Conservation (phyloP, 2,797 vertebrate species). For the Aphelocoma californica region DNA sequence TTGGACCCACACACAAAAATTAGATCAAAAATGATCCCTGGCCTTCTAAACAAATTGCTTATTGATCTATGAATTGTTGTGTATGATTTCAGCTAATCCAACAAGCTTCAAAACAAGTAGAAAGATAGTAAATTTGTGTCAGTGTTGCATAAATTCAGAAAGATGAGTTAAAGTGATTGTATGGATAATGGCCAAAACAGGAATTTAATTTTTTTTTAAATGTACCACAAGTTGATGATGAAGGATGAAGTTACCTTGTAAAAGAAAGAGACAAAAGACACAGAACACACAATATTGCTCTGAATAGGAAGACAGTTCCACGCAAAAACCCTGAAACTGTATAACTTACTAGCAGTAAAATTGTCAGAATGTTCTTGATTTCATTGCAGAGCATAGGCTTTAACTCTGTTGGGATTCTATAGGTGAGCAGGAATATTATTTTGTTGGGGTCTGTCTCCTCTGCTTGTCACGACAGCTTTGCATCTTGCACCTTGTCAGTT, state of each 20-base stretch:
- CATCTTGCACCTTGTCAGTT: neutral
- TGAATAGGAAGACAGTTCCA: neutral
- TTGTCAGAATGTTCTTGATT: neutral
- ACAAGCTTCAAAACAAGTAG: constrained; percentile 6
- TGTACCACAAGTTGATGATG: constrained; percentile 13
- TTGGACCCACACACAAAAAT: neutral
- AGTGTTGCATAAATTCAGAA: constrained; percentile 28
- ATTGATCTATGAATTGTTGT: neutral
- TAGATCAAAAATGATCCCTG: constrained; percentile 29
- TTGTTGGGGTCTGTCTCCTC: neutral
- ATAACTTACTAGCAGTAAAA: neutral
- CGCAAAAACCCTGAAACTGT: neutral
- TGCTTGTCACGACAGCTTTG: neutral
- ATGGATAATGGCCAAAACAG: constrained; percentile 11
- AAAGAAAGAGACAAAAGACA: neutral
- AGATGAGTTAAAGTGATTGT: neutral
- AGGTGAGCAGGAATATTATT: neutral
- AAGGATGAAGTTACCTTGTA: constrained; percentile 41
- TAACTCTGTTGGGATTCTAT: neutral
- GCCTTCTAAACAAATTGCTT: constrained; percentile 32
- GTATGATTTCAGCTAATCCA: neutral
- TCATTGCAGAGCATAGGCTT: neutral
- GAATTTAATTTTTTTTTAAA: constrained; percentile 47
- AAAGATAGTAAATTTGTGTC: constrained; percentile 13
- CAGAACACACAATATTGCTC: neutral